Base-by-base conservation (phyloP, 2,888 invertebrate species). In the Pseudococcus viburni region DNA sequence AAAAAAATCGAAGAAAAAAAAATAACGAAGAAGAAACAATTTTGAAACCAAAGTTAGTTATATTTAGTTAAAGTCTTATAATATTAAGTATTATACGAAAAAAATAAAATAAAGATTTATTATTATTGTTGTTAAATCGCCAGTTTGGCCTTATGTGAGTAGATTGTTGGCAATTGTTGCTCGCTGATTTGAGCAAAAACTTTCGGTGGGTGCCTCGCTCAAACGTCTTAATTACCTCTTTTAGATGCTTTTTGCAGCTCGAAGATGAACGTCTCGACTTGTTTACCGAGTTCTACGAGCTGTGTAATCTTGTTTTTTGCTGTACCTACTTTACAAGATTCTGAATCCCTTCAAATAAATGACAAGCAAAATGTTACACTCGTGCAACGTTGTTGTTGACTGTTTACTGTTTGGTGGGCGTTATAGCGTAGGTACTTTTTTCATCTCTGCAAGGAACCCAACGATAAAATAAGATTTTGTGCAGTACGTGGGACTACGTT, bases 41-140 rank as follows among this genome's bases (percentile, higher is more conserved):
- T 22, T 64, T 83, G 80, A 83, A 83, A 83, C 80, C 80, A 83
- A 83, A 83, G 80, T 83, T 83, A 83, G 80, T 83, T 83, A 83
- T 83, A 83, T 42, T 83, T 83, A 46, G 64, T 64, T 64, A 42
- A 83, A 46, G 39, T 46, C 22, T 83, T 83, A 46, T 83, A 83
- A 46, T 83, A 22, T 83, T 83, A 83, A 83, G 80, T 46, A 83
- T 46, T 46, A 83, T 83, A 83, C 46, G 39, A 83, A 46, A 83
- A 46, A 83, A 46, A 46, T 33, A 83, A 42, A 83, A 83, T 83
- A 83, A 83, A 83, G 19, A 83, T 83, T 83, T 83, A 83, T 83
- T 83, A 83, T 83, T 83, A 83, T 83, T 83, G 80, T 83, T 83
- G 80, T 83, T 83, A 83, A 83, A 46, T 19, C 19, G 22, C 11